phyloP scores from a whole-genome alignment of 1,140 invertebrate species.

The Pseudomyrmex cubaensis region DNA sequence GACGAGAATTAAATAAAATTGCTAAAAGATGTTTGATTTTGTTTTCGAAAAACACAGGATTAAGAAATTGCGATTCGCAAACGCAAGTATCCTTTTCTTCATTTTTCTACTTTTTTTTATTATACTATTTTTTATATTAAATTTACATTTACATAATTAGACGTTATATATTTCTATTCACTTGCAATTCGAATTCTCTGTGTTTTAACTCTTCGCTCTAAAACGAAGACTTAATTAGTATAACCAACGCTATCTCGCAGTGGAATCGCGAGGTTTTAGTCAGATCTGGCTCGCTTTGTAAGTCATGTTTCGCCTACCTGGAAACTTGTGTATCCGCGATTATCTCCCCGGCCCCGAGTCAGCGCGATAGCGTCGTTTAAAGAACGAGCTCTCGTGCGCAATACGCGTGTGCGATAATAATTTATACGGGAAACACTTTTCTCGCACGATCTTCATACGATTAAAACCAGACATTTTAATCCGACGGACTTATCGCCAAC shows the following conservation, averaged over 20 bases:
- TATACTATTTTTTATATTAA: not conserved
- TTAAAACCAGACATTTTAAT: constrained; percentile 22
- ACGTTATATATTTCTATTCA: not conserved
- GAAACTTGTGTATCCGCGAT: constrained; percentile 34
- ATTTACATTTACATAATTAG: not conserved
- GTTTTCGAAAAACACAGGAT: no score
- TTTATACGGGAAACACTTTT: constrained; percentile 22
- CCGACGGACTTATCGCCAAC: not conserved
- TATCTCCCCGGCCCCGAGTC: constrained; percentile 37
- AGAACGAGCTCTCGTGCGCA: constrained; percentile 31
- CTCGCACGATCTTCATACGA: constrained; percentile 29
- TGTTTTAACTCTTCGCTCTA: constrained; percentile 11
- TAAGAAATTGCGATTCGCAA: no score
- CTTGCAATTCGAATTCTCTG: not conserved
- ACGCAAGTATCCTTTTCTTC: no score
- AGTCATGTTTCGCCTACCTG: constrained; percentile 39
- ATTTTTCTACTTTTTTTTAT: not conserved
- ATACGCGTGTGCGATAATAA: constrained; percentile 30
- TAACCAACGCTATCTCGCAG: constrained; percentile 37
- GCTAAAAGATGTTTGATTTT: no score
- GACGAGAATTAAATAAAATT: no score
- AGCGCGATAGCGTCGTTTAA: constrained; percentile 39
- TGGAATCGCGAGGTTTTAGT: constrained; percentile 37
- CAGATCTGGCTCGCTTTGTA: constrained; percentile 50
- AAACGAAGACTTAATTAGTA: constrained; percentile 37